Evolutionary conservation across 1,140 invertebrate species (phyloP).

Genomic region (Marisa cornuarietis): DNA sequence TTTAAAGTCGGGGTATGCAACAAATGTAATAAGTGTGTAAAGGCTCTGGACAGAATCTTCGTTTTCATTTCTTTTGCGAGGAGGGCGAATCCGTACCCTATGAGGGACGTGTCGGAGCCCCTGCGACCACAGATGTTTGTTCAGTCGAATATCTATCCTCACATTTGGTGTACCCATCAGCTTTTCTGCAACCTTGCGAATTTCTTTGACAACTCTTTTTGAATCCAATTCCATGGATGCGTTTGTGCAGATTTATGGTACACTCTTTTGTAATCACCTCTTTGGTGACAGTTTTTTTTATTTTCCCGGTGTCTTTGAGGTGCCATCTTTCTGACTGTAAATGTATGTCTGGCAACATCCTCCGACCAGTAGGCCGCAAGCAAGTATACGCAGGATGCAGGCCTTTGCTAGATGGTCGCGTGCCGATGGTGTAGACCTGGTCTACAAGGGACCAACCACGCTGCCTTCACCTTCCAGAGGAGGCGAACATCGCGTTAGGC

Average conservation of each 20-base stretch:
- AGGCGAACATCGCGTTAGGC: no score
- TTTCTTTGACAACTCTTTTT: constrained; percentile 98
- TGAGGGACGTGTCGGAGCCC: constrained; percentile 83
- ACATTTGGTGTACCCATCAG: constrained; percentile 99
- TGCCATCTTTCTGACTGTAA: constrained; percentile 28
- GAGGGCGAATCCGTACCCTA: constrained; percentile 75
- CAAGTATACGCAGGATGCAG: no score
- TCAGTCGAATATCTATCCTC: constrained; percentile 94
- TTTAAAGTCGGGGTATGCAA: constrained; percentile 93
- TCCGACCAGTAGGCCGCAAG: no score
- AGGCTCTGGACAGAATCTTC: constrained; percentile 98
- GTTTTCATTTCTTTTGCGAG: constrained; percentile 96
- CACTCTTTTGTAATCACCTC: constrained; percentile 99
- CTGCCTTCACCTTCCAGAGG: no score
- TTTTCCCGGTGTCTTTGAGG: constrained; percentile 64
- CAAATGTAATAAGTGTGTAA: constrained; percentile 97
- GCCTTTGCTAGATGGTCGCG: no score
- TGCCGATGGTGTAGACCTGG: no score
- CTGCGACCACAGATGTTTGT: constrained; percentile 98
- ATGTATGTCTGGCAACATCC: no score
- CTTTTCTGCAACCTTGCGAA: constrained; percentile 95
- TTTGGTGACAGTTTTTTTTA: constrained; percentile 86
- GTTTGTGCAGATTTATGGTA: constrained; percentile 97
- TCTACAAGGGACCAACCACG: no score
- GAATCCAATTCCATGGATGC: constrained; percentile 95